Conservation (phyloP, 2,888 invertebrate genomes). For the Empis livida region DNA sequence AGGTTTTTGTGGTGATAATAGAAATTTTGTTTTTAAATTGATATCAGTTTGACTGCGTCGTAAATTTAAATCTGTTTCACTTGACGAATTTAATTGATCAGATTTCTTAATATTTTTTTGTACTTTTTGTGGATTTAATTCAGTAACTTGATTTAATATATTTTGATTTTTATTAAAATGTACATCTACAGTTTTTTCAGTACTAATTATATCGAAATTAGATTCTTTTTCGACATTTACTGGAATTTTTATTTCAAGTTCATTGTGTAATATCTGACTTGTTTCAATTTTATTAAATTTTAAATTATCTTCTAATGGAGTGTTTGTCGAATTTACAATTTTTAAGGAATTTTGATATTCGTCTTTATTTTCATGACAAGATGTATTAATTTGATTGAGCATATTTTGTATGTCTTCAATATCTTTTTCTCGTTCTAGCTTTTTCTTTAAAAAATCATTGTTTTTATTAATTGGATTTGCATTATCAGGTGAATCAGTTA, state of each 20-base stretch:
- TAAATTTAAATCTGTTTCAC: too few relatives aligned
- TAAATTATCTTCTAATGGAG: neutral
- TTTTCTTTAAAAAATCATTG: slow-evolving; percentile 17
- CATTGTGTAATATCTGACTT: neutral
- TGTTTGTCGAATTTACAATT: too few relatives aligned
- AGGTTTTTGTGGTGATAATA: neutral
- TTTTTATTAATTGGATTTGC: neutral
- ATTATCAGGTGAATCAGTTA: too few relatives aligned
- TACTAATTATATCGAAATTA: too few relatives aligned
- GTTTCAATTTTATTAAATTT: slow-evolving; percentile 5
- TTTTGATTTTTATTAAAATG: too few relatives aligned
- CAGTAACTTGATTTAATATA: too few relatives aligned
- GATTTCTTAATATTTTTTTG: neutral
- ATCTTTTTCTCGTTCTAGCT: slow-evolving; percentile 18
- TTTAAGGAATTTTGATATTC: neutral
- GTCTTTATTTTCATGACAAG: slow-evolving; percentile 1
- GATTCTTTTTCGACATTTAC: too few relatives aligned
- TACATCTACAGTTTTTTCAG: too few relatives aligned
- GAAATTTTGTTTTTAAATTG: slow-evolving; percentile 1
- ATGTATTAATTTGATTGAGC: slow-evolving; percentile 16
- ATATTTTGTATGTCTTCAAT: slow-evolving; percentile 20
- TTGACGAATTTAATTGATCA: too few relatives aligned
- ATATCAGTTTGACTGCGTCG: slow-evolving; percentile 13
- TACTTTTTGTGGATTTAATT: neutral
- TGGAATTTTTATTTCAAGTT: neutral